Percentiles rank a stretch among this genome's conserved stretches.
Evolutionary conservation across 2,888 invertebrate species (phyloP).

Genomic region (Caenorhabditis zanzibari): DNA sequence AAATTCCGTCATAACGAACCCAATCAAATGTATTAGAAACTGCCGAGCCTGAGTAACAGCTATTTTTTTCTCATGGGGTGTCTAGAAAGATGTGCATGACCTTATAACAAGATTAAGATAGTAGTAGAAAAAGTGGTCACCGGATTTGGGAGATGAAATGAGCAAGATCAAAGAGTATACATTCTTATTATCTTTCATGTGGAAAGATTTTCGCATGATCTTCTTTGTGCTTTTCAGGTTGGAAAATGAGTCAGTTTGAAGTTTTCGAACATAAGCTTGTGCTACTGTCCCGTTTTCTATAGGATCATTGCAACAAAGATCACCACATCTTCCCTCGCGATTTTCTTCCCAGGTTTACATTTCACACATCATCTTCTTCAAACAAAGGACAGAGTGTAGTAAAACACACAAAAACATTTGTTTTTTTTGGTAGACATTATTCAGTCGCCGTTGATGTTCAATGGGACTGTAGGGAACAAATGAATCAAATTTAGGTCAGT

Average conservation of each 20-base stretch:
- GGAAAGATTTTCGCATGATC: not conserved
- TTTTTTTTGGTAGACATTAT: constrained; percentile 22
- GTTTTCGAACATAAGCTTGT: too few species aligned
- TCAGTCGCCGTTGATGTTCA: not conserved
- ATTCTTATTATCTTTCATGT: constrained; percentile 6
- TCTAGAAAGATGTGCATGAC: not conserved
- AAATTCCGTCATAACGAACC: constrained; percentile 2
- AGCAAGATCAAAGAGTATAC: constrained; percentile 17
- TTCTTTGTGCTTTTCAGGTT: too few species aligned
- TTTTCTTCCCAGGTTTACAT: constrained; percentile 25
- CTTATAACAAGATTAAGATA: constrained; percentile 2
- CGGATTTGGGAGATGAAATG: not conserved
- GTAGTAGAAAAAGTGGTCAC: not conserved
- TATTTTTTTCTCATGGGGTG: not conserved
- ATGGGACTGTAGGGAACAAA: not conserved
- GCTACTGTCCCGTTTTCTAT: not conserved
- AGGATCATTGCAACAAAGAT: constrained; percentile 55
- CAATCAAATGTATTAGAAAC: constrained; percentile 2
- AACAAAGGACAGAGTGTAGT: constrained; percentile 39
- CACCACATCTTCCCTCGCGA: constrained; percentile 9
- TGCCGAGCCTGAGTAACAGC: not conserved
- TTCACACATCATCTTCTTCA: constrained; percentile 52
- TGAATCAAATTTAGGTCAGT: not conserved
- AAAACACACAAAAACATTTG: constrained; percentile 34
- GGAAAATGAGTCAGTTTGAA: too few species aligned